Conservation (phyloP, 1,140 invertebrate species). For the Temnothorax nylanderi region DNA sequence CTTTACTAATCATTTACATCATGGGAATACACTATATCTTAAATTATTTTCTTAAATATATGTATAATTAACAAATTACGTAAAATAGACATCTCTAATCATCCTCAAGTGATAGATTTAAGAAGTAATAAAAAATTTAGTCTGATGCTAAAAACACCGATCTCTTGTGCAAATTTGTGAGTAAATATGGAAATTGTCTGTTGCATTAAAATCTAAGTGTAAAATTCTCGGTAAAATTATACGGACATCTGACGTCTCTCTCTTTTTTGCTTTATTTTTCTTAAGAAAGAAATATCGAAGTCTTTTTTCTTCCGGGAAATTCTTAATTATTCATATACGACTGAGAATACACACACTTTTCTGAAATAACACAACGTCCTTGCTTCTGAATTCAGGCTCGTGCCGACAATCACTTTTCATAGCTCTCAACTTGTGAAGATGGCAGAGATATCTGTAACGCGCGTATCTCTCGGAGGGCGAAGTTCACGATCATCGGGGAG, state of each 20-base stretch:
- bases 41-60: neutral
- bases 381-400: neutral
- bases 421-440: neutral
- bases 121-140: neutral
- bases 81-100: neutral
- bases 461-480: neutral
- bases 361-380: neutral
- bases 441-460: neutral
- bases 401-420: neutral
- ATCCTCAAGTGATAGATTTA: neutral
- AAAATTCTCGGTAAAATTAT: neutral
- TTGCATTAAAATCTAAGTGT: neutral
- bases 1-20: neutral
- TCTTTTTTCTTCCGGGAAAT: neutral
- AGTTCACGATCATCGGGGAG: constrained; percentile 17
- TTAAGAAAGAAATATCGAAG: neutral
- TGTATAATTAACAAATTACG: neutral
- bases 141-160: neutral
- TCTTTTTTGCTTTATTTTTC: neutral
- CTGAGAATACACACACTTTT: neutral
- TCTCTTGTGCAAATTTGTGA: neutral
- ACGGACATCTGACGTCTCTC: neutral
- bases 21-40: neutral
- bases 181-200: neutral
- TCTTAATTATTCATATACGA: neutral